A percentile compares a stretch with the other conserved stretches of the same genome.
Evolutionary conservation across 2,888 invertebrate species (phyloP).

Genomic region (Campoplex nolae): DNA sequence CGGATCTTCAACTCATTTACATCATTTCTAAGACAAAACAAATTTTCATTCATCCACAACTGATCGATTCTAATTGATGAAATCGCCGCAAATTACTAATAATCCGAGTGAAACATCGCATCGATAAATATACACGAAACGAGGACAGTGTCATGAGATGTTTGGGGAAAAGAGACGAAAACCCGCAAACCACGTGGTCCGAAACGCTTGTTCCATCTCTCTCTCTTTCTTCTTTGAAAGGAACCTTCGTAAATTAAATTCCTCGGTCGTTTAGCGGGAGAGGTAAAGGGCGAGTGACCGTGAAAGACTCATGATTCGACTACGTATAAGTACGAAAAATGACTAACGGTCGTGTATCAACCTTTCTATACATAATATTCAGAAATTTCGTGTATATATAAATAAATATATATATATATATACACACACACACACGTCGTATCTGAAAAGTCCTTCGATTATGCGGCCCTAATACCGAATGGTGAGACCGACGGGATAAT

Average conservation of each 20-base stretch:
- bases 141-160: slow-evolving; percentile 26
- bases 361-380: background rate
- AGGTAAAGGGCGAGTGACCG: slow-evolving; percentile 66
- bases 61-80: no score
- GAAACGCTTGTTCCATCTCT: background rate
- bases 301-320: slow-evolving; percentile 39
- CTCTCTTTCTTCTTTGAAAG: background rate
- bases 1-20: no score
- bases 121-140: no score
- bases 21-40: no score
- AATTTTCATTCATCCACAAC: no score
- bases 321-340: background rate
- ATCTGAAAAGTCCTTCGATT: background rate
- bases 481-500: background rate
- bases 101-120: no score
- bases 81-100: no score
- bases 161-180: slow-evolving; percentile 19
- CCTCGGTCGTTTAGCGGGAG: slow-evolving; percentile 50
- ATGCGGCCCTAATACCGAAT: background rate
- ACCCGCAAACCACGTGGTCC: slow-evolving; percentile 69
- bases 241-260: background rate
- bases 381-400: background rate
- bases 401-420: no score
- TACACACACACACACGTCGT: no score
- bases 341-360: slow-evolving; percentile 8